Base-by-base conservation (phyloP, 1,140 invertebrate genomes). In the Drosophila parabipectinata region DNA sequence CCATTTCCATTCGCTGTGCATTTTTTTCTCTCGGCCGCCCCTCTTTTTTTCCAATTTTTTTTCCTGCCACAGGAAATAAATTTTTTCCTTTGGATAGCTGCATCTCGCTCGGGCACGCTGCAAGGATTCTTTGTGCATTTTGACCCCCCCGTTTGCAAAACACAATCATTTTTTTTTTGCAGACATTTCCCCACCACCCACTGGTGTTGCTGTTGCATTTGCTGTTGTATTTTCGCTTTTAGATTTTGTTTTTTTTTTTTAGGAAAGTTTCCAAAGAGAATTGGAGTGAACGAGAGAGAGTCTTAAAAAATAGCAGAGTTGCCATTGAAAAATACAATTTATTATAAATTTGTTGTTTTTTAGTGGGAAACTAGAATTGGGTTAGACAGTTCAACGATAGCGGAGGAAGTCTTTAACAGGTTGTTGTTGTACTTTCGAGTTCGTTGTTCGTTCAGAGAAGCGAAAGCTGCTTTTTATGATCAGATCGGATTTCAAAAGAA, bases 21-120 rank as follows among this genome's bases (percentile, higher is more conserved):
- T 90, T 90, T 85, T 85, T 81, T 90, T 76, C 78, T 81, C 45
- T 63, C 66, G 66, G 69, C 81, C 69, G 64, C 82, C 78, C 82
- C 81, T 85, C 68, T 77, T 71, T 67, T 62, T 61, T 57, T 32
- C 45, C 53, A 15, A 32, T 24, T 68, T 68, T 69, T 69, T 76
- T 66, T 61, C 73, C 72, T 81, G 81, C 83, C 73, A 77, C 82
- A 84, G 81, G 82, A 87, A 87, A 81, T 66, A 74, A 57, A 74
- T 87, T 85, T 84, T 85, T 87, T 77, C 57, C 69, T 75, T 64
- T 83, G 48, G 44, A 32, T 82, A 66, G 44, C 66, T 69, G 50
- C 66, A 15, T 87, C 82, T 78, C 79, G 58, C 52, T 85, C 60
- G 57, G 56, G 52, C 74, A 52, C 54, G 52, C 8, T 68, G 78